A percentile compares a stretch with the other conserved stretches of the same genome.
phyloP scores from a whole-genome alignment of 2,888 invertebrate genomes.

The Chloromyia formosa region DNA sequence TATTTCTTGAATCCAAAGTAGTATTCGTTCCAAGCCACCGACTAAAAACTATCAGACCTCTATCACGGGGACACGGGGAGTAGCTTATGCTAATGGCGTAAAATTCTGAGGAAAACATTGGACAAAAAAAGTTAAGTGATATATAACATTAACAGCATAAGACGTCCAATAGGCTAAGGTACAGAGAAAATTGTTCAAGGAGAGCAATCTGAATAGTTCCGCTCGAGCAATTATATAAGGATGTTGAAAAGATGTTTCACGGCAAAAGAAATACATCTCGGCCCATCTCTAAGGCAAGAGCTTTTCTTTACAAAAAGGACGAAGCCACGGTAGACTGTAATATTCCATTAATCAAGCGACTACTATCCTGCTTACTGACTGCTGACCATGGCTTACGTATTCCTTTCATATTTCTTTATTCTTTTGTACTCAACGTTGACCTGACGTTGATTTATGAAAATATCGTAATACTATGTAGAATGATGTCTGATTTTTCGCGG shows the following conservation, averaged over 20 bases:
- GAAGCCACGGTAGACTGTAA: slow-evolving; percentile 24
- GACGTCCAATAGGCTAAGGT: too few relatives aligned
- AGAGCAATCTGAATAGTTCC: slow-evolving; percentile 41
- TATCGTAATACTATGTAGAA: slow-evolving; percentile 39
- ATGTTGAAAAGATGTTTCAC: slow-evolving; percentile 1
- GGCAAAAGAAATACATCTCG: neutral
- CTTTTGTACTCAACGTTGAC: slow-evolving; percentile 29
- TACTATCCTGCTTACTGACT: slow-evolving; percentile 9
- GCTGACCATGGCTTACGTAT: slow-evolving; percentile 20
- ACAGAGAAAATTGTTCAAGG: neutral
- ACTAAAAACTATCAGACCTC: too few relatives aligned
- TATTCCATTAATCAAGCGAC: slow-evolving; percentile 41
- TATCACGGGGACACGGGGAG: too few relatives aligned
- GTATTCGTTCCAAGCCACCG: too few relatives aligned
- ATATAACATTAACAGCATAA: too few relatives aligned
- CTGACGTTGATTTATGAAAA: slow-evolving; percentile 50
- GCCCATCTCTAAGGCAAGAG: neutral
- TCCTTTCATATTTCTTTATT: slow-evolving; percentile 31
- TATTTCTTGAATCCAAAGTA: too few relatives aligned
- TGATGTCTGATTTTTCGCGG: slow-evolving; percentile 46
- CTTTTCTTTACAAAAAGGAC: slow-evolving; percentile 22
- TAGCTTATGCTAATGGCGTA: too few relatives aligned
- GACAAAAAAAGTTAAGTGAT: too few relatives aligned
- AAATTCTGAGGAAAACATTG: too few relatives aligned
- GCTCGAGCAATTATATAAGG: slow-evolving; percentile 26